phyloP scores from a whole-genome alignment of 2,888 invertebrate species.

The Megalurothrips usitatus region DNA sequence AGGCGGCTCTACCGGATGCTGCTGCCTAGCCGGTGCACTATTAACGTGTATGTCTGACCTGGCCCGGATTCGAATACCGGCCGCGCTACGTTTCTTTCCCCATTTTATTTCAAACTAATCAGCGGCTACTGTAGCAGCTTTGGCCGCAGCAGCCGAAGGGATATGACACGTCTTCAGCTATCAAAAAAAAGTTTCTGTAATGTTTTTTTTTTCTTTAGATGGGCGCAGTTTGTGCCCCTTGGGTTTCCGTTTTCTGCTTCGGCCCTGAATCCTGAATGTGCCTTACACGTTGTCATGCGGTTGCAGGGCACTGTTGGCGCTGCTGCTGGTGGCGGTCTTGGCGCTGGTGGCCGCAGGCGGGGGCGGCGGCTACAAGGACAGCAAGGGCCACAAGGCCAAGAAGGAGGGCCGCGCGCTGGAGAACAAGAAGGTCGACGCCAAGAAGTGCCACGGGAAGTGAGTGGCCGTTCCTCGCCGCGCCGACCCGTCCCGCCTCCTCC shows the following conservation, averaged over 20 bases:
- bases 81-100: background rate
- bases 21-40: background rate
- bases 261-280: background rate
- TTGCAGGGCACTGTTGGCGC: background rate
- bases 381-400: conserved; percentile 7
- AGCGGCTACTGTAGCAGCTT: no score
- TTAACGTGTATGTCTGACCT: background rate
- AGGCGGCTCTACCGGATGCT: background rate
- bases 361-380: background rate
- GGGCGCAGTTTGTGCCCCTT: background rate
- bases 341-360: background rate
- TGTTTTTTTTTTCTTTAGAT: no score
- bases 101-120: no score
- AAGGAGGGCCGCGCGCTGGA: background rate
- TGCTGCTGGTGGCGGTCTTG: background rate
- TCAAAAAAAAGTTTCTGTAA: no score
- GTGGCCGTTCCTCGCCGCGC: background rate
- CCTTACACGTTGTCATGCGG: no score
- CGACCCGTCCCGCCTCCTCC: background rate
- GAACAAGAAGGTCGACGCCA: background rate
- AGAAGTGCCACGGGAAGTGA: conserved; percentile 8
- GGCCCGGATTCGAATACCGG: no score
- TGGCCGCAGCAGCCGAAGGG: no score
- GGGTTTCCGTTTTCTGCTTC: background rate
- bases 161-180: no score